Conservation (phyloP, 2,113 vertebrate species). For the Megatriorchis doriae region DNA sequence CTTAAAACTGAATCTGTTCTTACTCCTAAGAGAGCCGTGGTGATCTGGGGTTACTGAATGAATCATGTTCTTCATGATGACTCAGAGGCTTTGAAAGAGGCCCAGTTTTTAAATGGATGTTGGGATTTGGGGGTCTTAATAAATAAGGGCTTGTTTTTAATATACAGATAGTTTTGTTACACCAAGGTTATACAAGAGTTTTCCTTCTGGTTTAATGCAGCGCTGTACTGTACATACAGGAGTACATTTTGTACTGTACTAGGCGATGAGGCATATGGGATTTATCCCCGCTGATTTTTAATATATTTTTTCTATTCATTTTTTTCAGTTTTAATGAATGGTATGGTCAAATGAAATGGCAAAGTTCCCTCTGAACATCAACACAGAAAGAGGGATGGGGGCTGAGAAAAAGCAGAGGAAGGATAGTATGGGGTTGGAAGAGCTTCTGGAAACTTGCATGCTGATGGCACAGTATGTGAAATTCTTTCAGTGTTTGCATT, state of each 20-base stretch:
- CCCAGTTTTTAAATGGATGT: constrained; percentile 31
- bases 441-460: constrained; percentile 47
- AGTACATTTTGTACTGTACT: constrained; percentile 33
- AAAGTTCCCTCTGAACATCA: background rate
- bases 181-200: background rate
- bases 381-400: background rate
- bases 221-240: background rate
- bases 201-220: background rate
- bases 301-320: background rate
- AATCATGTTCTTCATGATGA: constrained; percentile 55
- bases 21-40: background rate
- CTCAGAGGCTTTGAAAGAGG: constrained; percentile 53
- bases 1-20: constrained; percentile 40
- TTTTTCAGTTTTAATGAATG: background rate
- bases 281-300: background rate
- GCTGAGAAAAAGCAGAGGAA: constrained; percentile 14
- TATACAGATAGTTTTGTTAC: background rate
- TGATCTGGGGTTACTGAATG: constrained; percentile 22
- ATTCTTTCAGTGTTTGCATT: constrained; percentile 55
- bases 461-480: constrained; percentile 23
- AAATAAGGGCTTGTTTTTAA: constrained; percentile 44
- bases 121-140: constrained; percentile 17
- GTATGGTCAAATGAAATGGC: background rate
- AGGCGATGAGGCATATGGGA: background rate
- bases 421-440: constrained; percentile 8